phyloP scores from a whole-genome alignment of 2,113 vertebrate species.

The Leucoraja erinaceus region DNA sequence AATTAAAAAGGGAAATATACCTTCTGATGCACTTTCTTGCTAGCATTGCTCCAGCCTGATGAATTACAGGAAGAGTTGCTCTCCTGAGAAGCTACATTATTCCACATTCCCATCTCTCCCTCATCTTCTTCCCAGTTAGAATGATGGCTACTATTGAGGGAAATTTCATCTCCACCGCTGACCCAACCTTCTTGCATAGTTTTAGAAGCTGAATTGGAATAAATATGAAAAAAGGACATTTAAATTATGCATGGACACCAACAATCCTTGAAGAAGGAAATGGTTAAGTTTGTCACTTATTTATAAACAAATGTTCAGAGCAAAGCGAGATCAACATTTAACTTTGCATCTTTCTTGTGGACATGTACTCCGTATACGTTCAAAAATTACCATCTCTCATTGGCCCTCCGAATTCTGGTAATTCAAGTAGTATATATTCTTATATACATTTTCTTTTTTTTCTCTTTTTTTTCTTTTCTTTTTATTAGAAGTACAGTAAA shows the following conservation, averaged over 20 bases:
- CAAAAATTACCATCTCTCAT: too few species aligned
- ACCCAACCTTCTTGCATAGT: slow-evolving; percentile 99
- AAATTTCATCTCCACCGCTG: slow-evolving; percentile 77
- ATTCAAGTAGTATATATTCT: too few species aligned
- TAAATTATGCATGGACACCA: not conserved
- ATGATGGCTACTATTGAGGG: slow-evolving; percentile 66
- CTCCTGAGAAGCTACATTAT: slow-evolving; percentile 82
- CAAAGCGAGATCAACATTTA: not conserved
- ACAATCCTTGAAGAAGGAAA: not conserved
- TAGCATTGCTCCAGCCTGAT: slow-evolving; percentile 84
- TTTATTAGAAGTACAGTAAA: too few species aligned
- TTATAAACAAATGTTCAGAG: not conserved
- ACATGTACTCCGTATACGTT: not conserved
- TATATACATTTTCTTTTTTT: too few species aligned
- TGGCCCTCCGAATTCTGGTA: too few species aligned
- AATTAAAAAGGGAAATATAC: slow-evolving; percentile 49
- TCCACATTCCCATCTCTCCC: slow-evolving; percentile 93
- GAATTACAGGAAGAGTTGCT: slow-evolving; percentile 84
- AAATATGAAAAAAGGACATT: slow-evolving; percentile 23
- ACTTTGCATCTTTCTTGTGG: slow-evolving; percentile 5
- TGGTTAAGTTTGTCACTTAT: not conserved
- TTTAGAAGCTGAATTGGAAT: slow-evolving; percentile 75
- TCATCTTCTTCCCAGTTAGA: slow-evolving; percentile 65
- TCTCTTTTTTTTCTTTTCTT: too few species aligned
- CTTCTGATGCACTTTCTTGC: slow-evolving; percentile 85